Evolutionary conservation across 2,113 vertebrate genomes (phyloP).

Genomic region (Grus americana): DNA sequence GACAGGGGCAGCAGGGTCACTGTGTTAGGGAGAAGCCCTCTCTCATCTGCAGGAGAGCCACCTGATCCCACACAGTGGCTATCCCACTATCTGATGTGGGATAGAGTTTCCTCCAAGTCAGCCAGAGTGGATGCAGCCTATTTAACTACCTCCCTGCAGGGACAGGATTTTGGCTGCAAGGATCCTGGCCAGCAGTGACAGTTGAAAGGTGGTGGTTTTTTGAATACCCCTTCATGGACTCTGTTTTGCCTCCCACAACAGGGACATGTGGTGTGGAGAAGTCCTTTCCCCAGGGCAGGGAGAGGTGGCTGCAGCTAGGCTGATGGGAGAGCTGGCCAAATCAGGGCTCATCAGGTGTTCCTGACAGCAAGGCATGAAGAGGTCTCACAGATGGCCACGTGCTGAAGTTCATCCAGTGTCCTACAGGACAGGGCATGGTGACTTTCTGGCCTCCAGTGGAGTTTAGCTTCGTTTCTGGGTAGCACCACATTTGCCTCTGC

Average conservation of each 20-base stretch:
- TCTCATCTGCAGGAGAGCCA: background rate
- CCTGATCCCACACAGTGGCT: background rate
- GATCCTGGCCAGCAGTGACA: background rate
- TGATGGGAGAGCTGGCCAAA: background rate
- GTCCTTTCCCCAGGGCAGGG: background rate
- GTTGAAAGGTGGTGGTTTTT: background rate
- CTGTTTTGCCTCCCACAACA: background rate
- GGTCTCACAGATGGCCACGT: rapidly evolving
- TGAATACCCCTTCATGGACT: background rate
- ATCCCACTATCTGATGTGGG: background rate
- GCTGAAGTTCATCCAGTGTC: background rate
- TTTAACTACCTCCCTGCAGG: background rate
- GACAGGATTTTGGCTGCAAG: background rate
- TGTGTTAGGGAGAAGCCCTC: background rate
- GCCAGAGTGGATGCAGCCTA: background rate
- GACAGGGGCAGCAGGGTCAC: background rate
- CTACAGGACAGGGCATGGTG: background rate
- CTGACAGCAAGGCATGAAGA: background rate
- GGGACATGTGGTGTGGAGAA: background rate
- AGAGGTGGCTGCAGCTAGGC: background rate
- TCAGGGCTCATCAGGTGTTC: background rate
- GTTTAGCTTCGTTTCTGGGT: background rate
- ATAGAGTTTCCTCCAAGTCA: background rate
- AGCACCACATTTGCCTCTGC: background rate
- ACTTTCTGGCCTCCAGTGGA: background rate